phyloP scores from a whole-genome alignment of 1,140 invertebrate species.

The Orchestia grillus region DNA sequence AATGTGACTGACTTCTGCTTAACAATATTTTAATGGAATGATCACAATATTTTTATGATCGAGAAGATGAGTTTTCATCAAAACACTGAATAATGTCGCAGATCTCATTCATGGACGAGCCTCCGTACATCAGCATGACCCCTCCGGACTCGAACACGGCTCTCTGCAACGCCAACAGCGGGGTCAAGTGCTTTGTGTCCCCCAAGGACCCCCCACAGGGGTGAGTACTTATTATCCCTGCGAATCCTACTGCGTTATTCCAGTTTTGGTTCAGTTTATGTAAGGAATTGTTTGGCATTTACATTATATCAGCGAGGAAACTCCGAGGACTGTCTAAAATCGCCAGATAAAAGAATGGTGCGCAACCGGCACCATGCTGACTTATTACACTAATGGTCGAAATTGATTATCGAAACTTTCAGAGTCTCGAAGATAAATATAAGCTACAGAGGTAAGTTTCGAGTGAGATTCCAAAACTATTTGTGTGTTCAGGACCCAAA shows the following conservation, averaged over 20 bases:
- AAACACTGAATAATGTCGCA: conserved; percentile 71
- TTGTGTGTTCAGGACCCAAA: too few species aligned
- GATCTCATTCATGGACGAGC: conserved; percentile 84
- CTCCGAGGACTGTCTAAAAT: neutral
- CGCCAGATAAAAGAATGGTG: too few species aligned
- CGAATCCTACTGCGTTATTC: conserved; percentile 47
- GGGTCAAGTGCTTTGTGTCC: conserved; percentile 87
- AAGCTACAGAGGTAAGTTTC: too few species aligned
- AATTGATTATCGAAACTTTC: too few species aligned
- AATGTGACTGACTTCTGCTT: too few species aligned
- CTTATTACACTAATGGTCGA: too few species aligned
- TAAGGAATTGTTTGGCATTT: neutral
- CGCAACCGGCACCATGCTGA: too few species aligned
- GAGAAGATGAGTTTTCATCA: too few species aligned
- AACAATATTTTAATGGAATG: too few species aligned
- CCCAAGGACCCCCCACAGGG: conserved; percentile 83
- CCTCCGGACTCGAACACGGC: conserved; percentile 91
- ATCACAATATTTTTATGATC: too few species aligned
- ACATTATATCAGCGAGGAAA: neutral
- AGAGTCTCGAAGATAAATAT: too few species aligned
- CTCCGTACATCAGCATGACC: conserved; percentile 93
- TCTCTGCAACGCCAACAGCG: conserved; percentile 89
- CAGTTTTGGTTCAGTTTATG: neutral
- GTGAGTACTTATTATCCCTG: conserved; percentile 75
- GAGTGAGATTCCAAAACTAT: too few species aligned